Base-by-base conservation (phyloP, 2,113 vertebrate genomes). In the Corynorhinus townsendii region DNA sequence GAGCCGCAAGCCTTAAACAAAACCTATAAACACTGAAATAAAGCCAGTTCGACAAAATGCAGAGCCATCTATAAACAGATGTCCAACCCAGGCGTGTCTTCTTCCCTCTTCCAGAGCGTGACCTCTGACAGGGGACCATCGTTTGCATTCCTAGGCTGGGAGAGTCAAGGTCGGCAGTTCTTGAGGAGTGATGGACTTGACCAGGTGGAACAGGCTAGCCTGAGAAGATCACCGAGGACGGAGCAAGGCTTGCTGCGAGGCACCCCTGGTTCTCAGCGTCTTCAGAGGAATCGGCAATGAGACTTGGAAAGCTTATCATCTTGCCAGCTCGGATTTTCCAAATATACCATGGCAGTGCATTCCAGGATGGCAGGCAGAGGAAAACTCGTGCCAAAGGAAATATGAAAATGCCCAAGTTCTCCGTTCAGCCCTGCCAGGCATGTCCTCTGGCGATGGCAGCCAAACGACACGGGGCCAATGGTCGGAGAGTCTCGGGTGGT, bases 291-390 rank as follows among this genome's bases (percentile, higher is more conserved):
- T 71, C 69, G 15, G 10, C 82, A 79, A 64, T 56, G 66, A 91
- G 89, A 90, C 91, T 97, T 91, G 97, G 68, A 94, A 97, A 97
- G 91, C 94, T 97, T 97, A 96, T 80, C 64, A 91, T 86, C 89
- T 79, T 97, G 96, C 91, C 89, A 96, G 96, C 95, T 97, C 64
- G 52, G 95, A 87, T 86, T 81, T 73, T 95, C 96, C 95, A 54
- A 95, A 96, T 93, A 96, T 93, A 95, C 75, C 72, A 89, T 28
- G 81, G 79, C 77, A 90, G 91, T 35, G 28, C 47, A 95, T 84
- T 82, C 85, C 95, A 97, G 95, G 97, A 97, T 56, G 93, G 49
- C 89, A 94, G 93, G 93, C 88, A 94, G 97, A 90, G 94, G 82
- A 91, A 77, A 94, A 95, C 79, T 73, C 91, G 84, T 90, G 97